phyloP scores from a whole-genome alignment of 2,113 vertebrate species.

The Arenaria interpres region DNA sequence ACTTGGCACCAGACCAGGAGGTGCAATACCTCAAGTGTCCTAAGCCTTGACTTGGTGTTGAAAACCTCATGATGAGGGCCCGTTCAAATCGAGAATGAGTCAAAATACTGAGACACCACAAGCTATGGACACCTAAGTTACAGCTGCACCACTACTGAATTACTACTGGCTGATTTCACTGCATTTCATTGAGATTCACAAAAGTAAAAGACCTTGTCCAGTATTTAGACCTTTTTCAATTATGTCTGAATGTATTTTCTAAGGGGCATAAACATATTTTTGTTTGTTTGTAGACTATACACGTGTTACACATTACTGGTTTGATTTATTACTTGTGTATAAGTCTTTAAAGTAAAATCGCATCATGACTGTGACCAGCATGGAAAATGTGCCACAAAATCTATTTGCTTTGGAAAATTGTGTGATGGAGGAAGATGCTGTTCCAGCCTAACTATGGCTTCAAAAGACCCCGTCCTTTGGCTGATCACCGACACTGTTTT shows the following conservation, averaged over 20 bases:
- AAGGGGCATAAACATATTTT: background rate
- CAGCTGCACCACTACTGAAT: background rate
- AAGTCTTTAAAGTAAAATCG: background rate
- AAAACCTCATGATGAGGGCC: background rate
- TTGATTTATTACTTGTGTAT: background rate
- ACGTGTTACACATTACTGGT: background rate
- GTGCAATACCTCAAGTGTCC: background rate
- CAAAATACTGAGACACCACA: background rate
- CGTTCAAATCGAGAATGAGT: background rate
- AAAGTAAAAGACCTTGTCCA: background rate
- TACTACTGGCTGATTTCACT: background rate
- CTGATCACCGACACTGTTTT: background rate
- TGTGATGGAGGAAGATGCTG: background rate
- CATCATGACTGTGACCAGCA: background rate
- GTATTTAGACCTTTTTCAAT: background rate
- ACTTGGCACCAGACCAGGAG: background rate
- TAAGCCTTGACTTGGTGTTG: background rate
- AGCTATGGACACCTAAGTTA: background rate
- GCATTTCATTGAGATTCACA: background rate
- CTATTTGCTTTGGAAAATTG: background rate
- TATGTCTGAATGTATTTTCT: background rate
- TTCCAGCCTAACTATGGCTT: background rate
- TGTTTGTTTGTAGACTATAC: background rate
- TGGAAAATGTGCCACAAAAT: background rate
- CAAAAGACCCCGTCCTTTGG: fast-evolving